Conservation (phyloP, 2,888 invertebrate genomes). For the Trypoxylon attenuatum region DNA sequence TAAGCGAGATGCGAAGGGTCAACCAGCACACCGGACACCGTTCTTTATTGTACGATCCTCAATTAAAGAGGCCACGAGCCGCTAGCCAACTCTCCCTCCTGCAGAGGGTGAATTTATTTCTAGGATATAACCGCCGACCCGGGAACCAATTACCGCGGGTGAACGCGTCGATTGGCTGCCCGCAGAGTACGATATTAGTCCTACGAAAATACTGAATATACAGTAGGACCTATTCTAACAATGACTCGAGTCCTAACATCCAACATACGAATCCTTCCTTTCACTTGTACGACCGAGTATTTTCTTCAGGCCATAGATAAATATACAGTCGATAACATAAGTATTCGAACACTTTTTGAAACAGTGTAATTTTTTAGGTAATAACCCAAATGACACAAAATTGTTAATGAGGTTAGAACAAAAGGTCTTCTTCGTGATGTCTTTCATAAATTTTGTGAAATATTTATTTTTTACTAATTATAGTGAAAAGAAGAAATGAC, state of each 20-base stretch:
- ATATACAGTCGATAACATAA: too few species aligned
- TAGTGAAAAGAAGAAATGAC: too few species aligned
- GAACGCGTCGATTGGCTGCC: slow-evolving; percentile 37
- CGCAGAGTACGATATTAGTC: not conserved
- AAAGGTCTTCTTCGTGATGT: too few species aligned
- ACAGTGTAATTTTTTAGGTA: too few species aligned
- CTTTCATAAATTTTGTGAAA: too few species aligned
- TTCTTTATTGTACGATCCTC: slow-evolving; percentile 45
- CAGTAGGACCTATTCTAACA: not conserved
- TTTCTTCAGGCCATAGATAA: too few species aligned
- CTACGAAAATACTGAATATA: slow-evolving; percentile 16
- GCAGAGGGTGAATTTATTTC: slow-evolving; percentile 47
- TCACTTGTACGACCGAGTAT: too few species aligned
- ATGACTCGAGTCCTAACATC: not conserved
- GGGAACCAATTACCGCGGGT: slow-evolving; percentile 48
- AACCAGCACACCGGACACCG: slow-evolving; percentile 6
- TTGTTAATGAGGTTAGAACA: too few species aligned
- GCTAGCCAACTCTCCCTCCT: not conserved
- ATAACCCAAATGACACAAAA: too few species aligned
- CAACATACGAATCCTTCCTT: too few species aligned
- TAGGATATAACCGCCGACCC: slow-evolving; percentile 36
- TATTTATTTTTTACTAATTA: too few species aligned
- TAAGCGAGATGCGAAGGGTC: slow-evolving; percentile 31
- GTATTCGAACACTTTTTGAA: too few species aligned
- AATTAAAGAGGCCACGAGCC: slow-evolving; percentile 34